Conservation (phyloP, 1,140 invertebrate genomes). For the Phocides pigmalion region DNA sequence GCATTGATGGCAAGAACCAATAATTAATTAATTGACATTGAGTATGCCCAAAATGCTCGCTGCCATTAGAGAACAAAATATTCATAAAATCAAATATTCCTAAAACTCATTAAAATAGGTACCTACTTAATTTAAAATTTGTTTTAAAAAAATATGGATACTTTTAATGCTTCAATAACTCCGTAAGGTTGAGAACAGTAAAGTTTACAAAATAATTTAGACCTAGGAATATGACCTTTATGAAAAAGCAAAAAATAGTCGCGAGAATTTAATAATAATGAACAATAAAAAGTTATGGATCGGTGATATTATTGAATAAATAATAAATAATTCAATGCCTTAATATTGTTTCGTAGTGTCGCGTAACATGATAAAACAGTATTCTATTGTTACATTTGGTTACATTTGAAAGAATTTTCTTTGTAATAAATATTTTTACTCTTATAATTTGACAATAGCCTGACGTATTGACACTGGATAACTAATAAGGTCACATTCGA, state of each 20-base stretch:
- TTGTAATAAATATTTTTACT: neutral
- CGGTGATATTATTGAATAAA: conserved; percentile 1
- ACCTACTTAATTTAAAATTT: too few relatives aligned
- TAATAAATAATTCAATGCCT: neutral
- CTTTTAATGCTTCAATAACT: too few relatives aligned
- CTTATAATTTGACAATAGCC: neutral
- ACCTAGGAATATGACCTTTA: conserved; percentile 6
- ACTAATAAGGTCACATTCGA: too few relatives aligned
- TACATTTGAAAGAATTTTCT: conserved; percentile 3
- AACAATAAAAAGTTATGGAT: conserved; percentile 1
- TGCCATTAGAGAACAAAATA: too few relatives aligned
- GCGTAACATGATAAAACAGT: neutral
- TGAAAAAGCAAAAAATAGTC: neutral
- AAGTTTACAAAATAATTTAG: too few relatives aligned
- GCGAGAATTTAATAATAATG: neutral
- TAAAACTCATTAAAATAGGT: too few relatives aligned
- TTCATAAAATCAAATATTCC: too few relatives aligned
- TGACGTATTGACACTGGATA: neutral
- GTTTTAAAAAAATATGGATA: too few relatives aligned
- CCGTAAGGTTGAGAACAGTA: too few relatives aligned
- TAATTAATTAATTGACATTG: too few relatives aligned
- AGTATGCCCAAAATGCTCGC: too few relatives aligned
- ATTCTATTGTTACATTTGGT: neutral
- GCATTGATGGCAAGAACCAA: too few relatives aligned
- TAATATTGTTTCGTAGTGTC: neutral